These are phyloP conservation scores for Styela plicata DNA, from an alignment of 23 tunicate genomes.

Conservation along the genomic window DNA sequence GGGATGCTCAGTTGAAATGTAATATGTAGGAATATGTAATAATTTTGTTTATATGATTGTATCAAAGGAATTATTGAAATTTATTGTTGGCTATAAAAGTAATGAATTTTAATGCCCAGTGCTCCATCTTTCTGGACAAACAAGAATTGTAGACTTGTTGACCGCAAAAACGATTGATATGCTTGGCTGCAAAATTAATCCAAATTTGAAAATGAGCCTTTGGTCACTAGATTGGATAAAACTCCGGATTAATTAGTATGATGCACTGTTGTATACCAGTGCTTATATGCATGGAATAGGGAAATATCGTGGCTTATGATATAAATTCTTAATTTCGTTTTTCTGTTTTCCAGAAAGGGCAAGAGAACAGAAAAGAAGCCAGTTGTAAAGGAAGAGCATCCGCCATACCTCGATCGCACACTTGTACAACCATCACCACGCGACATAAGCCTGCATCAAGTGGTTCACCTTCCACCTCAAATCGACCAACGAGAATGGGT, in stretches of 20 bases:
- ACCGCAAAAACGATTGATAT: too few relatives aligned
- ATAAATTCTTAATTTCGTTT: too few relatives aligned
- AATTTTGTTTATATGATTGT: too few relatives aligned
- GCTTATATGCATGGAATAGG: too few relatives aligned
- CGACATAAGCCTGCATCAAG: slow-evolving; percentile 33
- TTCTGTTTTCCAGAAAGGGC: slow-evolving; percentile 50
- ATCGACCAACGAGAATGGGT: slow-evolving; percentile 83
- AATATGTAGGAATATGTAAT: too few relatives aligned
- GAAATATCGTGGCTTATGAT: too few relatives aligned
- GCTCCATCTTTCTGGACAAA: background rate
- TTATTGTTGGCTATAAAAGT: background rate
- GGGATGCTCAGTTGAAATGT: too few relatives aligned
- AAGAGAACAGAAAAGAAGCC: slow-evolving; percentile 66
- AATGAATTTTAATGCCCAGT: background rate
- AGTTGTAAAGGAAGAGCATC: slow-evolving; percentile 67
- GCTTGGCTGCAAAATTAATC: too few relatives aligned
- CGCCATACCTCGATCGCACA: slow-evolving; percentile 62
- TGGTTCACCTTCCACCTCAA: slow-evolving; percentile 46
- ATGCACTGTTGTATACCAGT: too few relatives aligned
- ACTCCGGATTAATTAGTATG: too few relatives aligned
- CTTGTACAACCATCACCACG: slow-evolving; percentile 36
- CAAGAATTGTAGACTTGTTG: background rate
- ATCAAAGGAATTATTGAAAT: background rate
- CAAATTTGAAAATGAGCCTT: too few relatives aligned
- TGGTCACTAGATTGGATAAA: too few relatives aligned